Conservation (phyloP, 2,113 vertebrate genomes). For the Sus scrofa region T2T-Sscrofa CM000816.6:94431501-94432000, state of each 20-base stretch:
- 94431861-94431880: slow-evolving; percentile 9
- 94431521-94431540: background rate
- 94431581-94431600: background rate
- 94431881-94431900: background rate
- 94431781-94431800: background rate
- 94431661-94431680: background rate
- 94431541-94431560: background rate
- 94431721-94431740: background rate
- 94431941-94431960: background rate
- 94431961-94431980: background rate
- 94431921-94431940: background rate
- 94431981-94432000: background rate
- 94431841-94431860: background rate
- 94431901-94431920: background rate
- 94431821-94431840: background rate
- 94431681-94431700: background rate
- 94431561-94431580: background rate
- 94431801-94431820: background rate
- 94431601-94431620: background rate
- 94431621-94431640: background rate
- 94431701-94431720: background rate
- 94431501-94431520: slow-evolving; percentile 34
- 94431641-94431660: background rate
- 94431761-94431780: background rate
- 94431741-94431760: background rate